Evolutionary conservation across 2,797 vertebrate genomes (phyloP), one percentile per base, ranked within the genome.

Genomic region (Staurois parvus): DNA sequence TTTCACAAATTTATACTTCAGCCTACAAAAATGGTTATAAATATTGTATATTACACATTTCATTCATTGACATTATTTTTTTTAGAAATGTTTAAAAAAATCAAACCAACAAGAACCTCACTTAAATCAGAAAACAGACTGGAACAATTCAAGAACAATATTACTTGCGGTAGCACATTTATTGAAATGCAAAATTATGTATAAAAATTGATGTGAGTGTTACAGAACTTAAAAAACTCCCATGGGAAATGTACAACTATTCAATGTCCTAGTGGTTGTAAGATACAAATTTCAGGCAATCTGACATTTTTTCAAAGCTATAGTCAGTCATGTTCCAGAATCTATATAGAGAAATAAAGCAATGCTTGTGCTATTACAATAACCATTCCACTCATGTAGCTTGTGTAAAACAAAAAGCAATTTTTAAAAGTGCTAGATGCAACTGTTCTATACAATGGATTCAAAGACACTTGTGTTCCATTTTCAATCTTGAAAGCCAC

Each of bases 381-480:
- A 76, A 3, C 72, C 15, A 30, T 29, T 75, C 12, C 68, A 30
- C 62, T 52, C 72, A 75, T 13, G 37, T 83, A 67, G 45, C 30
- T 34, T 11, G 56, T 66, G 10, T 29, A 45, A 73, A 64, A 78
- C 37, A 74, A 48, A 83, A 28, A 28, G 56, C 42, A 75, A 28
- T 52, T 37, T 83, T 42, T 56, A n/a, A 66, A 48, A 52, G 52
- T 9, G 62, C 40, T 8, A 52, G 15, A 64, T 48, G 48, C 42
- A 68, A 56, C 68, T 15, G 40, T 52, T n/a, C 2, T 68, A 56
- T 83, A 69, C 21, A 59, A 13, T 56, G 42, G 24, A 83, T 83
- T 76, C 73, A 76, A 29, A 28, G 21, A 24, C 42, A 69, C 64
- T 34, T 64, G 64, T 83, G 81, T 21, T 76, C 13, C 64, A 66